A percentile compares a stretch with the other conserved stretches of the same genome.
These are phyloP conservation scores for Leptopilina myrica DNA, from an alignment of 2,888 invertebrate genomes.

Conservation along the genomic window DNA sequence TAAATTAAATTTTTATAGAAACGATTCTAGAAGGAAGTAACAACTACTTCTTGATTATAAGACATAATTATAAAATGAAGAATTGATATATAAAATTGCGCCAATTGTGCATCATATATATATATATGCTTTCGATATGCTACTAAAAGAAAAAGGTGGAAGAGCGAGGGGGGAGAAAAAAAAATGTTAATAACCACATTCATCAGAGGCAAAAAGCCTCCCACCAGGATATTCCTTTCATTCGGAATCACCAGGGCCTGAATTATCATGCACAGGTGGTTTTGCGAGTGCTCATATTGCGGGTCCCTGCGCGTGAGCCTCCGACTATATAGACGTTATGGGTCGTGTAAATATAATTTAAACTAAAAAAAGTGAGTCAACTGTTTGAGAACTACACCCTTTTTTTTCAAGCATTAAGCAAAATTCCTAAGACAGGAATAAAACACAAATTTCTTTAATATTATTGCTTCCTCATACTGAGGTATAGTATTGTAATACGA, in stretches of 20 bases:
- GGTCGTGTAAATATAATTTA: constrained; percentile 53
- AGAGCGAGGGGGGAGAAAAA: not conserved
- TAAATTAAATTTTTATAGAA: no score
- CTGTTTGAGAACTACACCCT: constrained; percentile 38
- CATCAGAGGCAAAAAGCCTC: constrained; percentile 8
- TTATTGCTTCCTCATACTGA: no score
- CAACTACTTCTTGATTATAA: no score
- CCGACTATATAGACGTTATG: constrained; percentile 53
- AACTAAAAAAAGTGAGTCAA: constrained; percentile 57
- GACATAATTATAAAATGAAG: no score
- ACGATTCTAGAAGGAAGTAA: no score
- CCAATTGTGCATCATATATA: no score
- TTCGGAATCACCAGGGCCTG: constrained; percentile 26
- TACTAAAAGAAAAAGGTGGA: not conserved
- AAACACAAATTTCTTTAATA: no score
- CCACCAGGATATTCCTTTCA: constrained; percentile 22
- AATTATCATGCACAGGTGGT: constrained; percentile 37
- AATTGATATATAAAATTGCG: no score
- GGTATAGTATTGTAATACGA: no score
- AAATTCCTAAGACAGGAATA: no score
- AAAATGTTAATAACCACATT: constrained; percentile 18
- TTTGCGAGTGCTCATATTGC: constrained; percentile 26
- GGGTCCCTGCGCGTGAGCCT: constrained; percentile 30
- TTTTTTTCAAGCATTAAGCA: no score
- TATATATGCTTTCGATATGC: no score